Evolutionary conservation across 2,888 invertebrate genomes (phyloP).

Genomic region (Xestia sexstrigata): DNA sequence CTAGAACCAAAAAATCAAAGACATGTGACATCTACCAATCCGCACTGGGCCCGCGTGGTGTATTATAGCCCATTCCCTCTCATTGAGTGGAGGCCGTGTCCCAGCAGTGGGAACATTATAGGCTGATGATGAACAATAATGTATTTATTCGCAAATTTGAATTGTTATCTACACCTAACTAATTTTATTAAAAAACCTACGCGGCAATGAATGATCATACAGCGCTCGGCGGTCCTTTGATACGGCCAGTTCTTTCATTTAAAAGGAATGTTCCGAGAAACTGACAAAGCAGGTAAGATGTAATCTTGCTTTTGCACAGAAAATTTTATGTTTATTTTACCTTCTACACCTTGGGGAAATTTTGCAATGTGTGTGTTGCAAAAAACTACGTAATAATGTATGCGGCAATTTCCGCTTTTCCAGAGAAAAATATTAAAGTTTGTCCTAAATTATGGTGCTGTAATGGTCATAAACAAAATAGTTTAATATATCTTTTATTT

Average conservation of each 20-base stretch:
- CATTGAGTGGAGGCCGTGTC: no score
- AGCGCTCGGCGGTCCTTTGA: no score
- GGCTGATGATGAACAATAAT: no score
- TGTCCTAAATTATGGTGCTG: background rate
- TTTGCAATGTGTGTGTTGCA: background rate
- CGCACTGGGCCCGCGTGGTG: no score
- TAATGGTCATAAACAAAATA: background rate
- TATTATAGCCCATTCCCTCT: no score
- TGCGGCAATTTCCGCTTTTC: background rate
- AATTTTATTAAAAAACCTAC: background rate
- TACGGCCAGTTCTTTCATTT: background rate
- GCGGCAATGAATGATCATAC: background rate
- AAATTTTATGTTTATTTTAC: slow-evolving; percentile 16
- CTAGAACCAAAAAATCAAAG: no score
- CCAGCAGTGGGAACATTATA: no score
- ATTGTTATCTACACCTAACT: background rate
- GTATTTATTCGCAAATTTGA: background rate
- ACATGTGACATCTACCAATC: no score
- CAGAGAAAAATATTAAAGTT: background rate
- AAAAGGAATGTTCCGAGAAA: background rate
- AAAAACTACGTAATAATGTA: background rate
- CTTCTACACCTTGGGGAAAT: slow-evolving; percentile 32
- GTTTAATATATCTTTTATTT: background rate
- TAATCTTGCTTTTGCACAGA: slow-evolving; percentile 1
- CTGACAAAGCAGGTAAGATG: background rate